Conservation (phyloP, 2,888 invertebrate species). For the Latrodectus elegans region DNA sequence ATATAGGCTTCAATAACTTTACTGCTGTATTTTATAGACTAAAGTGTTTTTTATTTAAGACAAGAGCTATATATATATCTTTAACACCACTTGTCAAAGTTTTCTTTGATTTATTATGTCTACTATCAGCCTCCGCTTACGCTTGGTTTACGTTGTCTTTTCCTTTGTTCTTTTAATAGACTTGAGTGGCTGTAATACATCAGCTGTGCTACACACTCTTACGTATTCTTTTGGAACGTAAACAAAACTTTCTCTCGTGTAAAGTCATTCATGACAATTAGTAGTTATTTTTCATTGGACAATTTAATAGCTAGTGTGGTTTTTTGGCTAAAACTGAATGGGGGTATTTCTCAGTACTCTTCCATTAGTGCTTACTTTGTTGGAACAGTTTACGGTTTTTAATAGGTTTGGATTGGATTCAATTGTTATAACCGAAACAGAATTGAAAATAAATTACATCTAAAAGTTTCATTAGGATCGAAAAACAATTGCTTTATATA, state of each 20-base stretch:
- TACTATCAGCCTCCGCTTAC: constrained; percentile 27
- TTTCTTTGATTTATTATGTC: constrained; percentile 46
- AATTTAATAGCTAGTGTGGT: too few species aligned
- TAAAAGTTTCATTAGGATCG: too few species aligned
- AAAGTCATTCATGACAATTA: constrained; percentile 44
- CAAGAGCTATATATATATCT: constrained; percentile 49
- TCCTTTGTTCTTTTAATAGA: constrained; percentile 55
- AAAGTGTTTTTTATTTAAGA: constrained; percentile 4
- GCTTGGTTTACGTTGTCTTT: constrained; percentile 22
- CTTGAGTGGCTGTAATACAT: constrained; percentile 41
- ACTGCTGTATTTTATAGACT: too few species aligned
- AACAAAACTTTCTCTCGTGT: constrained; percentile 28
- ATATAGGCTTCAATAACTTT: too few species aligned
- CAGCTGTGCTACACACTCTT: constrained; percentile 47
- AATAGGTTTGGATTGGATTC: too few species aligned
- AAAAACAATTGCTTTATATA: too few species aligned
- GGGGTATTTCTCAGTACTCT: too few species aligned
- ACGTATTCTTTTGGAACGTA: constrained; percentile 29
- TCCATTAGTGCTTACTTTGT: too few species aligned
- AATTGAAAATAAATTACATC: too few species aligned
- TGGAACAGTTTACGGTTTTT: too few species aligned
- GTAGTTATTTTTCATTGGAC: constrained; percentile 10
- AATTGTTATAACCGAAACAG: too few species aligned
- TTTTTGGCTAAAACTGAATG: too few species aligned
- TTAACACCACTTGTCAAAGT: constrained; percentile 36